Conservation (phyloP, 1,140 invertebrate genomes). For the Dysdera silvatica region DNA sequence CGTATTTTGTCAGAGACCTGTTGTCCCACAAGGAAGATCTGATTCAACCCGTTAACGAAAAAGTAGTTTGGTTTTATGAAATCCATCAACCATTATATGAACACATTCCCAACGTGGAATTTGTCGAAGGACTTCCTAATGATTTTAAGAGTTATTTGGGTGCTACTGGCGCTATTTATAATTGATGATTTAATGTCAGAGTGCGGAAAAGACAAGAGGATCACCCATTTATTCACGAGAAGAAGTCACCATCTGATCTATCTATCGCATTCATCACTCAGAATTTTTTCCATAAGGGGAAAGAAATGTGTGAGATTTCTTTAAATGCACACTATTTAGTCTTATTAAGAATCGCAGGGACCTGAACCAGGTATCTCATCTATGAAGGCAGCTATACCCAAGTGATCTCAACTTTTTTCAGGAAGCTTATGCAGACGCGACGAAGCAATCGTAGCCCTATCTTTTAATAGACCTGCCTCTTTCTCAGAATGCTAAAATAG, state of each 20-base stretch:
- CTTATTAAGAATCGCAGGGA: constrained; percentile 4
- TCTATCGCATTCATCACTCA: neutral
- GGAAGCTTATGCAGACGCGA: neutral
- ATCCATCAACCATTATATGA: neutral
- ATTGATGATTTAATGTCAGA: constrained; percentile 4
- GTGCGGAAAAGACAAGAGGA: neutral
- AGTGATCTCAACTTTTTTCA: neutral
- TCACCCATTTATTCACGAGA: neutral
- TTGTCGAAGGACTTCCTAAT: neutral
- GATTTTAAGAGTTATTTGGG: neutral
- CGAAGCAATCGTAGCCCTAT: too few relatives aligned
- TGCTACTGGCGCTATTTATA: neutral
- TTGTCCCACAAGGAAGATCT: too few relatives aligned
- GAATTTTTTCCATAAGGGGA: constrained; percentile 7
- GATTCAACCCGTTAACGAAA: neutral
- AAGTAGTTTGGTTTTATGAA: neutral
- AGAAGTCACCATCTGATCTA: constrained; percentile 9
- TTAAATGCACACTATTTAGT: constrained; percentile 6
- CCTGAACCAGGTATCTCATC: neutral
- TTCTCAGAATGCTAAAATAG: neutral
- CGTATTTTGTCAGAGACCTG: too few relatives aligned
- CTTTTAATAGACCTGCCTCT: neutral
- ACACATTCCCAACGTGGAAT: neutral
- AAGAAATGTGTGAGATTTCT: neutral
- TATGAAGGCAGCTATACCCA: neutral